phyloP scores from a whole-genome alignment of 2,113 vertebrate species.

The Neopipo cinnamomea region DNA sequence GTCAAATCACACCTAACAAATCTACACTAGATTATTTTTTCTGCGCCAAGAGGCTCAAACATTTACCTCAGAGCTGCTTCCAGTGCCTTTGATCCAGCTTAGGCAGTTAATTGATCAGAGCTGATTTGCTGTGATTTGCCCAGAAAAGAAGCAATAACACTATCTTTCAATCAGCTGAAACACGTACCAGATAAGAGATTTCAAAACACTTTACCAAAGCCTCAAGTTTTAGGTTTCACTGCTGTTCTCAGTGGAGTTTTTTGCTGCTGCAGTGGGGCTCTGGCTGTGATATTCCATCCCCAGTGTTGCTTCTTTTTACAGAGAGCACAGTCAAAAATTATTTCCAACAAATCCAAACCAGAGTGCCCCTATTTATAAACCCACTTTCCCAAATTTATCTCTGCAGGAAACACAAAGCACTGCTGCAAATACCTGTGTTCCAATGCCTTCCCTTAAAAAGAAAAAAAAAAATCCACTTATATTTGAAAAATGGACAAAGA shows the following conservation, averaged over 20 bases:
- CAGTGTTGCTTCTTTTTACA: background rate
- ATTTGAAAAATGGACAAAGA: background rate
- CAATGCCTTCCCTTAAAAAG: background rate
- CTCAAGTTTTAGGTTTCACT: background rate
- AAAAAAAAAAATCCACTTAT: background rate
- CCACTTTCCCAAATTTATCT: background rate
- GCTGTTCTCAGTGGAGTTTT: background rate
- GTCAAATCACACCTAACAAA: background rate
- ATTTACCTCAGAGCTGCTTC: background rate
- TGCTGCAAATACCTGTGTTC: background rate
- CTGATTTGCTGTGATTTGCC: background rate
- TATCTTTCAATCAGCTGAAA: background rate
- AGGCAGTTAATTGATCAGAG: background rate
- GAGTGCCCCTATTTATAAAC: background rate
- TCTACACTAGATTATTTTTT: background rate
- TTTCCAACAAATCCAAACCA: background rate
- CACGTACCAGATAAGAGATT: background rate
- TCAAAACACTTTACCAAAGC: background rate
- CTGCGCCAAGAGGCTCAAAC: background rate
- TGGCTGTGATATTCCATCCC: background rate
- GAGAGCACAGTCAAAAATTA: fast-evolving
- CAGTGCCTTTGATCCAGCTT: background rate
- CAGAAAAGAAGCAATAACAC: background rate
- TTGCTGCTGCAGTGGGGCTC: background rate
- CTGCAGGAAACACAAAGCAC: background rate